phyloP scores from a whole-genome alignment of 1,140 invertebrate genomes.

The Trichogramma pretiosum region DNA sequence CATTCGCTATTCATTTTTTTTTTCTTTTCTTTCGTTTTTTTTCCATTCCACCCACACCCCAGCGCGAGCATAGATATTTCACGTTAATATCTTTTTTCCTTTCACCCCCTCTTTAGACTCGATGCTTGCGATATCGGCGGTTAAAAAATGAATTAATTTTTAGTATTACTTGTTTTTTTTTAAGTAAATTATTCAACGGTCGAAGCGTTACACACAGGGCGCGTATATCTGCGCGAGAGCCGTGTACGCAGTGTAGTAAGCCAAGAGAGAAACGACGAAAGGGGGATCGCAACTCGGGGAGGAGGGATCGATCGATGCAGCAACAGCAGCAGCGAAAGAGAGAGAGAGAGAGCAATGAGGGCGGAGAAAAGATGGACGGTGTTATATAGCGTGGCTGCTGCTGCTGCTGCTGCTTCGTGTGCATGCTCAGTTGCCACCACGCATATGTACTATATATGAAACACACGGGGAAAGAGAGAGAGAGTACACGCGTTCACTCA shows the following conservation, averaged over 20 bases:
- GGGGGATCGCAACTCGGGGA: slow-evolving; percentile 8
- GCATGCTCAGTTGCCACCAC: no score
- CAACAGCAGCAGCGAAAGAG: slow-evolving; percentile 19
- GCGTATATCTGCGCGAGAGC: slow-evolving; percentile 1
- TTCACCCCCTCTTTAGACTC: no score
- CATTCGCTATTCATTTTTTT: not conserved
- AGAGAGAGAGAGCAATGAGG: slow-evolving; percentile 16
- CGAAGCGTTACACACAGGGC: no score
- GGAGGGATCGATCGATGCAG: slow-evolving; percentile 16
- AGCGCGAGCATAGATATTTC: no score
- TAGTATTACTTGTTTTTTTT: no score
- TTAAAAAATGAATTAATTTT: slow-evolving; percentile 9
- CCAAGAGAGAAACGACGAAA: not conserved
- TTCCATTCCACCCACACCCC: not conserved
- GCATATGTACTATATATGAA: no score
- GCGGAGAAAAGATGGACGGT: slow-evolving; percentile 14
- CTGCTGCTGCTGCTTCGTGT: no score
- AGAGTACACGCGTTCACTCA: not conserved
- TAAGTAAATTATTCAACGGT: no score
- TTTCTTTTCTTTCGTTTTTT: not conserved
- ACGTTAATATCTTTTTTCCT: no score
- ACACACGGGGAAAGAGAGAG: slow-evolving; percentile 1
- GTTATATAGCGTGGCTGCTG: not conserved
- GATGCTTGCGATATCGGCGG: no score
- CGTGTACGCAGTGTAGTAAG: not conserved